These are phyloP conservation scores for Drosophila nigromelanica DNA, from an alignment of 1,140 invertebrate species.

Conservation along the genomic window DNA sequence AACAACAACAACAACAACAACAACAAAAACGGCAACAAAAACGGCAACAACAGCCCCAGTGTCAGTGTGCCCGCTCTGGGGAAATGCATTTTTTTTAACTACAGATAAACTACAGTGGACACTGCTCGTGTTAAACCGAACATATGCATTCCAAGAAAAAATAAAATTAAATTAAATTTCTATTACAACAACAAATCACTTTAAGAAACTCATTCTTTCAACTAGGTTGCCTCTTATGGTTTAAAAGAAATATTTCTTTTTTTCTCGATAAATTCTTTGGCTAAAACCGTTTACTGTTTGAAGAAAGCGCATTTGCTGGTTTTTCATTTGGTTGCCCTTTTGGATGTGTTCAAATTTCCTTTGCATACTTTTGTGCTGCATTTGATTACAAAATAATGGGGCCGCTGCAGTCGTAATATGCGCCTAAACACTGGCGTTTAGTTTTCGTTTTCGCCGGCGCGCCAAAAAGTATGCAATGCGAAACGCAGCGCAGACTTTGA, in stretches of 20 bases:
- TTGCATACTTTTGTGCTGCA: constrained; percentile 76
- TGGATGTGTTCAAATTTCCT: constrained; percentile 52
- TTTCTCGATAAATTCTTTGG: not conserved
- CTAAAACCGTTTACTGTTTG: constrained; percentile 42
- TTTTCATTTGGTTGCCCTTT: constrained; percentile 8
- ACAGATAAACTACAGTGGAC: constrained; percentile 45
- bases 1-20: not conserved
- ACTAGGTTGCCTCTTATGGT: no score
- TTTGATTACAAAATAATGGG: constrained; percentile 71
- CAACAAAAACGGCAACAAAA: no score
- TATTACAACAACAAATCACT: no score
- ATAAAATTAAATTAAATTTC: no score
- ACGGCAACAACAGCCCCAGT: constrained; percentile 15
- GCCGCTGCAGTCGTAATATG: constrained; percentile 64
- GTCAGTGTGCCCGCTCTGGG: constrained; percentile 17
- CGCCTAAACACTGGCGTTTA: constrained; percentile 76
- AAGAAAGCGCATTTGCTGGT: constrained; percentile 55
- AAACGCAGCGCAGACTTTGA: constrained; percentile 65
- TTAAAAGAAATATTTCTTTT: not conserved
- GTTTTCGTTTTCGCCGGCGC: constrained; percentile 61
- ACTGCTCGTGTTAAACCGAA: constrained; percentile 9
- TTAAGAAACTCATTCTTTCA: no score
- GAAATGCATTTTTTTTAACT: constrained; percentile 41
- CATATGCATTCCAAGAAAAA: no score
- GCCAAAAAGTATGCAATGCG: constrained; percentile 47